These are phyloP conservation scores for Syrmaticus mikado DNA, from an alignment of 2,113 vertebrate genomes.

Conservation along the genomic window DNA sequence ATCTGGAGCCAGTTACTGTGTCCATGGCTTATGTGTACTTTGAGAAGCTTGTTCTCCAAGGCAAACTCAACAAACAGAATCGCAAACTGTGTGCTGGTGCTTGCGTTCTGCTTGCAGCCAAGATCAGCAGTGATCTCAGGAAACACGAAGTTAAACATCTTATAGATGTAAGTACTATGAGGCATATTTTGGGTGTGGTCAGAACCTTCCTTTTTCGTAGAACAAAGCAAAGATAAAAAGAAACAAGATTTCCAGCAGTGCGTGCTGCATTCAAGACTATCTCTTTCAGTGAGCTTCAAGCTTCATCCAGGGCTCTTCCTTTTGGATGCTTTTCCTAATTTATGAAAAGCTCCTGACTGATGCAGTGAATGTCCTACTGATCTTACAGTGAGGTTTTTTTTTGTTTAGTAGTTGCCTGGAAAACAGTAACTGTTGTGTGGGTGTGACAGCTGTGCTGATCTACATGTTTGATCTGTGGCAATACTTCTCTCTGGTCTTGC, in stretches of 20 bases:
- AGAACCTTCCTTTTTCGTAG: not conserved
- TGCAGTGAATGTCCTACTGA: not conserved
- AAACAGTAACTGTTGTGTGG: not conserved
- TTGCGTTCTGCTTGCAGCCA: conserved; percentile 93
- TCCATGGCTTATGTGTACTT: conserved; percentile 99
- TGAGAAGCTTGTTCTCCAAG: conserved; percentile 96
- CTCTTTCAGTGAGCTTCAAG: not conserved
- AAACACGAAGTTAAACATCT: conserved; percentile 95
- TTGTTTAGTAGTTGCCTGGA: not conserved
- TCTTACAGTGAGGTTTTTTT: conserved; percentile 21
- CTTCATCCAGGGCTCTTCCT: not conserved
- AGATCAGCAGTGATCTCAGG: conserved; percentile 97
- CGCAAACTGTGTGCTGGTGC: conserved; percentile 95
- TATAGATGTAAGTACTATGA: conserved; percentile 88
- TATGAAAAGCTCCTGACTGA: not conserved
- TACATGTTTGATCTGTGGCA: not conserved
- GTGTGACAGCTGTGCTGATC: conserved; percentile 22
- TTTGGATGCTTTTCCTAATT: not conserved
- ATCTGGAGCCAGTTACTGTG: conserved; percentile 90
- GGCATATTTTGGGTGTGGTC: not conserved
- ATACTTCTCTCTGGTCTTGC: not conserved
- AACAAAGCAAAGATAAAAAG: not conserved
- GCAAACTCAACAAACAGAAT: conserved; percentile 96
- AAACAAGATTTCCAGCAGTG: not conserved
- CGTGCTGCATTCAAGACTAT: not conserved